phyloP scores from a whole-genome alignment of 2,113 vertebrate genomes.

The Suncus etruscus region DNA sequence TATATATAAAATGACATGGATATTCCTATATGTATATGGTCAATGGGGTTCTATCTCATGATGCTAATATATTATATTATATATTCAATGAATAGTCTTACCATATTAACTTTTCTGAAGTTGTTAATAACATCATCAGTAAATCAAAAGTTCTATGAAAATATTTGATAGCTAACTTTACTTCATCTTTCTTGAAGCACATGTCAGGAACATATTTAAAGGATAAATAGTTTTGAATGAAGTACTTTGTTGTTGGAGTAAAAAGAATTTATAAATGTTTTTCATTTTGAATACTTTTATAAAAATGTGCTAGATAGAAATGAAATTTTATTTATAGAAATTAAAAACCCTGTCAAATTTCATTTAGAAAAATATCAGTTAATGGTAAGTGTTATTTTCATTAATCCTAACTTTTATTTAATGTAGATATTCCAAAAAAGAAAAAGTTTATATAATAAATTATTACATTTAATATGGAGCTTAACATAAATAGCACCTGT shows the following conservation, averaged over 20 bases:
- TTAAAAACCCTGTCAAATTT: neutral
- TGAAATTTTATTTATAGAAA: conserved; percentile 33
- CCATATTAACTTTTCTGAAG: neutral
- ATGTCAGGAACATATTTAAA: conserved; percentile 26
- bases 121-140: neutral
- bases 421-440: neutral
- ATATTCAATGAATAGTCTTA: neutral
- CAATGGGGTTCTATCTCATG: neutral
- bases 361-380: neutral
- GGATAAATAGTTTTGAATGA: neutral
- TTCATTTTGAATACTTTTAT: conserved; percentile 20
- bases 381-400: conserved; percentile 8
- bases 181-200: neutral
- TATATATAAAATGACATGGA: neutral
- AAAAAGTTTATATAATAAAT: neutral
- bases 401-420: conserved; percentile 27
- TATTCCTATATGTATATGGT: neutral
- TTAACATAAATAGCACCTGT: conserved; percentile 14
- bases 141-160: neutral
- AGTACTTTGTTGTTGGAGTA: conserved; percentile 29
- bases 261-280: conserved; percentile 24
- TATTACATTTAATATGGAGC: neutral
- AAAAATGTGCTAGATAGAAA: conserved; percentile 1
- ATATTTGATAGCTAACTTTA: neutral
- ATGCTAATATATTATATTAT: neutral